Conservation (phyloP, 2,888 invertebrate genomes). For the Colostygia pectinataria region DNA sequence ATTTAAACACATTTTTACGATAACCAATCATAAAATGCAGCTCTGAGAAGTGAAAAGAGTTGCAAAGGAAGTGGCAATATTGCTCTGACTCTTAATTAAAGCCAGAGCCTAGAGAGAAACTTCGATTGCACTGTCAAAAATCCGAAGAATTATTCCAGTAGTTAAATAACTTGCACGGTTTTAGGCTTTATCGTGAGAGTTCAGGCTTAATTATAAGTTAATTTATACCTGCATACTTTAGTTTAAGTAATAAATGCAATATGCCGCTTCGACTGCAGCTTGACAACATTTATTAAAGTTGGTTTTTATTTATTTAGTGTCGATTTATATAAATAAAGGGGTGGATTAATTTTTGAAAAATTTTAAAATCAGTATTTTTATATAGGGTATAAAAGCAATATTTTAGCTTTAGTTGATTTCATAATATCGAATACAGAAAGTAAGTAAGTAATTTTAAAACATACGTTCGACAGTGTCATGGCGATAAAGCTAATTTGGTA, state of each 20-base stretch:
- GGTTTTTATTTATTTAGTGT: conserved; percentile 72
- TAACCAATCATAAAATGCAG: too few relatives aligned
- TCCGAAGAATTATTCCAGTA: conserved; percentile 80
- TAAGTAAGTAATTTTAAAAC: too few relatives aligned
- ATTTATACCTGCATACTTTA: conserved; percentile 57
- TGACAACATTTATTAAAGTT: conserved; percentile 72
- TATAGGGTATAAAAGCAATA: too few relatives aligned
- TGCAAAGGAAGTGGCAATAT: not conserved
- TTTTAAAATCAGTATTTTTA: too few relatives aligned
- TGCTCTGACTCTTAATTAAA: conserved; percentile 70
- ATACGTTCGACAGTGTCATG: too few relatives aligned
- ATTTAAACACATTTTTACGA: too few relatives aligned
- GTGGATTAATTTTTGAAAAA: too few relatives aligned
- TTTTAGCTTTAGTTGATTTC: too few relatives aligned
- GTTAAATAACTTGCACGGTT: conserved; percentile 79
- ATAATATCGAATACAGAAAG: too few relatives aligned
- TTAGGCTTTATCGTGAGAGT: conserved; percentile 79
- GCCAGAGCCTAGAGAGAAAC: conserved; percentile 75
- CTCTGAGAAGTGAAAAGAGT: too few relatives aligned
- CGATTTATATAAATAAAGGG: too few relatives aligned
- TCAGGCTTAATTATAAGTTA: conserved; percentile 76
- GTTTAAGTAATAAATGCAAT: conserved; percentile 58
- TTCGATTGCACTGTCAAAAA: conserved; percentile 83
- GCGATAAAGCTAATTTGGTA: too few relatives aligned
- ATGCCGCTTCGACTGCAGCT: conserved; percentile 60